Conservation (phyloP, 2,888 invertebrate genomes). For the Leptopilina myrica region DNA sequence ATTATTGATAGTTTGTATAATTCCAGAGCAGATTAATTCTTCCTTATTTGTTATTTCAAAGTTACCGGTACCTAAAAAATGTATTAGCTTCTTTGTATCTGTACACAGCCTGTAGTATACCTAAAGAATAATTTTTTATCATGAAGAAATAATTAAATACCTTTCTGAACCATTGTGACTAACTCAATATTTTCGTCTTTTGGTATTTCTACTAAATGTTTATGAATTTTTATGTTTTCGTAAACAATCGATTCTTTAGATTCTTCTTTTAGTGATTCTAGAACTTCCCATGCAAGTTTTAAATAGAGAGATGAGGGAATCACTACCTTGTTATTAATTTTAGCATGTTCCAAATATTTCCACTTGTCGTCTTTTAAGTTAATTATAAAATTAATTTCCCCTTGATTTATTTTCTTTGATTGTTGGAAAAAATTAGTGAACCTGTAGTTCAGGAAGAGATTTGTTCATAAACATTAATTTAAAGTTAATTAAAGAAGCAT, state of each 20-base stretch:
- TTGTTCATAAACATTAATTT: too few species aligned
- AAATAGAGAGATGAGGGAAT: conserved; percentile 81
- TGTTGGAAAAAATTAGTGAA: conserved; percentile 76
- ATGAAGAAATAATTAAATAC: conserved; percentile 46
- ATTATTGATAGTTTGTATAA: conserved; percentile 80
- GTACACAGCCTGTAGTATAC: neutral
- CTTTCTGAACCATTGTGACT: conserved; percentile 69
- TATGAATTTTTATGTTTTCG: conserved; percentile 77
- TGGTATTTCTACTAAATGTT: conserved; percentile 74
- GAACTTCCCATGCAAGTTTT: conserved; percentile 76
- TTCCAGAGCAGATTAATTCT: conserved; percentile 84
- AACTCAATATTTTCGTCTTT: conserved; percentile 74
- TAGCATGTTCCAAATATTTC: conserved; percentile 77
- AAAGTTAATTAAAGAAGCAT: too few species aligned
- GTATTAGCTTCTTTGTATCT: neutral
- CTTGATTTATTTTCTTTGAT: conserved; percentile 44
- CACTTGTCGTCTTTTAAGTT: conserved; percentile 70
- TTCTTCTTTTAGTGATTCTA: conserved; percentile 75
- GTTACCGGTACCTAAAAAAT: conserved; percentile 61
- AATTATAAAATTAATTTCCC: conserved; percentile 65
- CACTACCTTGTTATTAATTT: conserved; percentile 80
- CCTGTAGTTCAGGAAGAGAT: conserved; percentile 11
- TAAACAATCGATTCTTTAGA: conserved; percentile 70
- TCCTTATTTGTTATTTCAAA: conserved; percentile 82
- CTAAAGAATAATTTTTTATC: conserved; percentile 56